Evolutionary conservation across 2,113 vertebrate species (phyloP).

Genomic region (Cinclus cinclus): DNA sequence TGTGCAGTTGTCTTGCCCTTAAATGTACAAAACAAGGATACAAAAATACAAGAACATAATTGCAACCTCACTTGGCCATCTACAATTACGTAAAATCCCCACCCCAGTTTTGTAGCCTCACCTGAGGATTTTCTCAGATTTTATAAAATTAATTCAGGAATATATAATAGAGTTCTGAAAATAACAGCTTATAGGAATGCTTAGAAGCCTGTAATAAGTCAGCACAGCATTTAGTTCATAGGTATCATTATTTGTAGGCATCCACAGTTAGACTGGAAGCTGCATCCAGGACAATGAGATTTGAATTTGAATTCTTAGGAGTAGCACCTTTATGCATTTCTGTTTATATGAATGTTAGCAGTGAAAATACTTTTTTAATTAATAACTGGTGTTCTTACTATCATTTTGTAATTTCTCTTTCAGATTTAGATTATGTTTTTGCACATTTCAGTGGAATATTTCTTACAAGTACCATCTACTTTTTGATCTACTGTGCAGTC

Average conservation of each 20-base stretch:
- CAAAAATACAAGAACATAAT: not conserved
- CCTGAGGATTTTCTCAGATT: not conserved
- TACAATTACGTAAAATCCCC: not conserved
- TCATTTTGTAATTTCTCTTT: constrained; percentile 20
- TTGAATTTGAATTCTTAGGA: not conserved
- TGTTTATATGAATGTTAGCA: not conserved
- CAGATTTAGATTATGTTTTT: constrained; percentile 91
- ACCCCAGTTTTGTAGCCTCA: not conserved
- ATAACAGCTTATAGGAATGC: not conserved
- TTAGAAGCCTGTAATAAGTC: not conserved
- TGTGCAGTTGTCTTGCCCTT: not conserved
- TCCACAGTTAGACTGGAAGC: not conserved
- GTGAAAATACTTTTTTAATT: not conserved
- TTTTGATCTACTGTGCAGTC: constrained; percentile 81
- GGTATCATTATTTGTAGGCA: not conserved
- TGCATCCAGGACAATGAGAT: not conserved
- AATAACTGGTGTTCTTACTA: not conserved
- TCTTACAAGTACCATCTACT: constrained; percentile 85
- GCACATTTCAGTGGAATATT: constrained; percentile 88
- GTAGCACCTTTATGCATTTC: not conserved
- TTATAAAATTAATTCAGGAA: not conserved
- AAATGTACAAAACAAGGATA: not conserved
- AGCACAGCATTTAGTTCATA: not conserved
- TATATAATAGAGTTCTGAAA: not conserved
- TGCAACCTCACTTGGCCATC: not conserved